These are phyloP conservation scores for Trachops cirrhosus DNA, from an alignment of 2,797 vertebrate species.

Conservation along the genomic window DNA sequence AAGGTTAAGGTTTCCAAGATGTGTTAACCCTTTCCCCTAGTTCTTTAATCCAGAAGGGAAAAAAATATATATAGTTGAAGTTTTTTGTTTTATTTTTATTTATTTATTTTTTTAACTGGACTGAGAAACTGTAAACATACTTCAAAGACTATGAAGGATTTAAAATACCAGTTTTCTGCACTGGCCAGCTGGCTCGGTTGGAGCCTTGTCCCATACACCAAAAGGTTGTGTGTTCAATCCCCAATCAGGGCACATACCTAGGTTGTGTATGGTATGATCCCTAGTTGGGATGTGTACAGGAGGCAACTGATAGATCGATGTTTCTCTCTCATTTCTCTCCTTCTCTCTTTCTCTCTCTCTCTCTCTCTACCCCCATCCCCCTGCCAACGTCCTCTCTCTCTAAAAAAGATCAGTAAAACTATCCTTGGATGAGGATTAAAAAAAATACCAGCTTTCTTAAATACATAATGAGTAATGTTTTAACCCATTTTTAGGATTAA, in stretches of 20 bases:
- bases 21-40: not conserved
- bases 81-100: not conserved
- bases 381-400: not conserved
- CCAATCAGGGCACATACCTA: too few relatives aligned
- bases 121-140: not conserved
- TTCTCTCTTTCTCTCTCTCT: too few relatives aligned
- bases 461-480: conserved; percentile 10
- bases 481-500: conserved; percentile 11
- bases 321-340: too few relatives aligned
- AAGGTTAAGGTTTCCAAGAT: not conserved
- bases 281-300: not conserved
- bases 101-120: not conserved
- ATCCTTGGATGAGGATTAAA: not conserved
- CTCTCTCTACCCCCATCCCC: too few relatives aligned
- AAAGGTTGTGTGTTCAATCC: not conserved
- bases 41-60: conserved; percentile 5
- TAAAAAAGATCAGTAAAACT: not conserved
- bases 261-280: not conserved
- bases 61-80: not conserved
- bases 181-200: not conserved
- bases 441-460: not conserved
- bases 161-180: not conserved
- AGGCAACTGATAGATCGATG: too few relatives aligned
- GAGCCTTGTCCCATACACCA: not conserved
- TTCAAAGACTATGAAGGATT: conserved; percentile 32